Evolutionary conservation across 2,888 invertebrate species (phyloP), one percentile per base, ranked within the genome.

Genomic region (Leuctra nigra): DNA sequence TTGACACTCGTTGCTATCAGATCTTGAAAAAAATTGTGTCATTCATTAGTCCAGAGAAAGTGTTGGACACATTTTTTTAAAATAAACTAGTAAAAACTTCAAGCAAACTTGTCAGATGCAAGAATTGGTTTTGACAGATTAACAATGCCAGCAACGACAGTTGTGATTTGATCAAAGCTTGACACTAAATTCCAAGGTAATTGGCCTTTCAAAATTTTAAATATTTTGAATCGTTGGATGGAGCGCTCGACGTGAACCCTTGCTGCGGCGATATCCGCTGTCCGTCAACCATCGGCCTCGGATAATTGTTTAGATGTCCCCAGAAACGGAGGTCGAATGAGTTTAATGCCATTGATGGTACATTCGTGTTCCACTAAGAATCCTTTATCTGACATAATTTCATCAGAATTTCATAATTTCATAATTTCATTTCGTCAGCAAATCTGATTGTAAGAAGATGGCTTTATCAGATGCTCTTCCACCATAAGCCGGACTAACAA

Each of bases 391-490:
- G 60, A 61, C 62, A 64, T 64, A 4, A 64, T 38, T n/a, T 59
- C 62, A 61, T 65, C 64, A n/a, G n/a, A n/a, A n/a, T n/a, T n/a
- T n/a, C n/a, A n/a, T n/a, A n/a, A n/a, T n/a, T n/a, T n/a, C n/a
- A n/a, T n/a, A n/a, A n/a, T n/a, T n/a, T n/a, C n/a, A n/a, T n/a
- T n/a, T n/a, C n/a, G n/a, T n/a, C n/a, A n/a, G n/a, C n/a, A n/a
- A n/a, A n/a, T n/a, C n/a, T 36, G 36, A 36, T 16, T 36, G 36
- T 16, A 36, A 36, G 46, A 64, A 62, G 41, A 65, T 65, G 41
- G 35, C 33, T 59, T 64, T 64, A 47, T 64, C 65, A 36, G 63
- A 62, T 23, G 62, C 59, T 59, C 63, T 56, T n/a, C 64, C 64
- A 9, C 63, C 64, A 60, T 61, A 66, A 6, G 61, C 55, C 55